These are phyloP conservation scores for Lamproptera curius DNA, from an alignment of 2,888 invertebrate genomes.

Conservation along the genomic window DNA sequence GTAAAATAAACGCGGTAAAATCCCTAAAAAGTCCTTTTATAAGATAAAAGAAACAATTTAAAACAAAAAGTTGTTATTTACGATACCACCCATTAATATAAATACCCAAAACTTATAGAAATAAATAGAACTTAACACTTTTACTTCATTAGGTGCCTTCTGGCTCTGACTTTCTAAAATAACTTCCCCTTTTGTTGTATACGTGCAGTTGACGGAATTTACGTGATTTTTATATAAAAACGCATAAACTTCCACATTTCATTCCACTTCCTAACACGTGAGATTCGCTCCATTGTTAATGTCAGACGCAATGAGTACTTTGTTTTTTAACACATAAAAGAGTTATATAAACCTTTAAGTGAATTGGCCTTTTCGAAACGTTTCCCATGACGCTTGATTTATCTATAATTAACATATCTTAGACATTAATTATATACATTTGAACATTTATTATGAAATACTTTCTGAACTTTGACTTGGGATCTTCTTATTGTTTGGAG, in stretches of 20 bases:
- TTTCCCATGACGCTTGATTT: constrained; percentile 18
- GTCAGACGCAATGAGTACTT: constrained; percentile 1
- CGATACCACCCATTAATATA: too few species aligned
- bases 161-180: too few species aligned
- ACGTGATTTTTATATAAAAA: not conserved
- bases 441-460: not conserved
- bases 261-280: constrained; percentile 5
- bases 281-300: constrained; percentile 2
- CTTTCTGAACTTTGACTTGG: not conserved
- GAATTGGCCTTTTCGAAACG: constrained; percentile 15
- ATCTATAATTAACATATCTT: constrained; percentile 6
- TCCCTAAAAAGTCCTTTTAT: too few species aligned
- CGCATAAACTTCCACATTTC: not conserved
- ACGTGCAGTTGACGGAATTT: not conserved
- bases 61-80: too few species aligned
- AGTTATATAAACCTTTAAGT: constrained; percentile 12
- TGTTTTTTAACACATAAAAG: constrained; percentile 5
- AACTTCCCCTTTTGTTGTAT: too few species aligned
- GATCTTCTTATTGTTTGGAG: not conserved
- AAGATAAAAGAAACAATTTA: too few species aligned
- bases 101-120: too few species aligned
- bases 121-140: too few species aligned
- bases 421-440: not conserved
- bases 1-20: too few species aligned
- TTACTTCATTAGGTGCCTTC: too few species aligned